A percentile compares a stretch with the other conserved stretches of the same genome.
Evolutionary conservation across 2,113 vertebrate species (phyloP).

Genomic region (Chionodraco myersi): DNA sequence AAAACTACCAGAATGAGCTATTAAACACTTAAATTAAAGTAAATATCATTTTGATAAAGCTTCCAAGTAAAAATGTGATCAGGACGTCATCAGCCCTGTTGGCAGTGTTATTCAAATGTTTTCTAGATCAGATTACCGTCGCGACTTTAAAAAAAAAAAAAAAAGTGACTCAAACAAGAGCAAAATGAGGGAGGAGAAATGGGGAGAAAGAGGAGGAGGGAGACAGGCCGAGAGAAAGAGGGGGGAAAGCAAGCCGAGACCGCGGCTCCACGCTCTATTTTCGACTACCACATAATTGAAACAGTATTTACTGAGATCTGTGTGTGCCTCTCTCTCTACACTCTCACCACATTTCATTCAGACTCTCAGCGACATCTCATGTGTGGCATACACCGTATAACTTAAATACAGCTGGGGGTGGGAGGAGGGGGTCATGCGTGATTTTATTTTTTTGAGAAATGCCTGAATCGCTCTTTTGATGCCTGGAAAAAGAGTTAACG

Average conservation of each 20-base stretch:
- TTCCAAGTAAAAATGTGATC: neutral
- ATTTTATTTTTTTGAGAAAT: conserved; percentile 49
- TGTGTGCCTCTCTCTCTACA: conserved; percentile 40
- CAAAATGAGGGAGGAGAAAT: neutral
- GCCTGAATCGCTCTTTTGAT: conserved; percentile 67
- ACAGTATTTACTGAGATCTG: conserved; percentile 86
- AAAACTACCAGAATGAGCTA: too few relatives aligned
- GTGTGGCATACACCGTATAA: conserved; percentile 71
- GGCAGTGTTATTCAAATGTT: neutral
- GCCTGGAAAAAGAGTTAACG: conserved; percentile 64
- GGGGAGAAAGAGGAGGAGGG: conserved; percentile 19
- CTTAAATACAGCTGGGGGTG: conserved; percentile 59
- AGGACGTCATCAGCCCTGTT: neutral
- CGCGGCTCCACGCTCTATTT: conserved; percentile 89
- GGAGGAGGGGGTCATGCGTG: conserved; percentile 28
- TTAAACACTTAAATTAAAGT: too few relatives aligned
- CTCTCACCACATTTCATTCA: conserved; percentile 66
- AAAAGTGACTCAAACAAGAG: neutral
- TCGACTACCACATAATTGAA: conserved; percentile 92
- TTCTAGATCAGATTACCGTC: neutral
- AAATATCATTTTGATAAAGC: too few relatives aligned
- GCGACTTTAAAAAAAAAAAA: neutral
- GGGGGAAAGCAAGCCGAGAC: conserved; percentile 76
- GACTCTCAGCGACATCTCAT: conserved; percentile 67
- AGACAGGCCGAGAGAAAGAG: conserved; percentile 21